A percentile compares a stretch with the other conserved stretches of the same genome.
These are phyloP conservation scores for Trichogramma pretiosum DNA, from an alignment of 1,140 invertebrate genomes.

Conservation along the genomic window DNA sequence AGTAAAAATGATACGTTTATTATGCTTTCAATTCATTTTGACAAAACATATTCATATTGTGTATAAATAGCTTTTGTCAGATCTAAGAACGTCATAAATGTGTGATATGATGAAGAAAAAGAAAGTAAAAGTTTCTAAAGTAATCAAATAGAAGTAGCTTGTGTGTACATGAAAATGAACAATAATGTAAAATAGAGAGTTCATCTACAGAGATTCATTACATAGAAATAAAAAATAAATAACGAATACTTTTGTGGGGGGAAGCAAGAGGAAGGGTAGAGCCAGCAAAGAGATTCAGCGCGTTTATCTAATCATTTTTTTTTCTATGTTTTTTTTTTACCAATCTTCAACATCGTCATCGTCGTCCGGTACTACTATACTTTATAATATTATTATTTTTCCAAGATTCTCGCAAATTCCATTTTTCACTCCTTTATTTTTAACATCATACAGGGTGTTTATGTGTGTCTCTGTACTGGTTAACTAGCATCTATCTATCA, in stretches of 20 bases:
- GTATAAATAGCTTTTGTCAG: conserved; percentile 11
- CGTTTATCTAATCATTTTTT: conserved; percentile 20
- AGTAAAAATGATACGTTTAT: too few species aligned
- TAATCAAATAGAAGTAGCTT: too few species aligned
- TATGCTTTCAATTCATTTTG: conserved; percentile 13
- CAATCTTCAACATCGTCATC: conserved; percentile 10
- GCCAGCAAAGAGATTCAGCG: conserved; percentile 44
- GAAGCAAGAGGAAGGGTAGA: conserved; percentile 48
- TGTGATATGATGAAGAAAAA: conserved; percentile 9
- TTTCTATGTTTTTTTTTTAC: conserved; percentile 9
- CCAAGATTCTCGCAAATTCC: neutral
- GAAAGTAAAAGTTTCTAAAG: conserved; percentile 14
- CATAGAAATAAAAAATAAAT: conserved; percentile 14
- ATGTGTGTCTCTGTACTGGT: too few species aligned
- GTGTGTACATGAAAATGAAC: conserved; percentile 18
- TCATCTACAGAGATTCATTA: conserved; percentile 10
- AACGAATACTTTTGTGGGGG: conserved; percentile 37
- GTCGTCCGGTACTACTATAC: too few species aligned
- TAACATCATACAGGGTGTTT: too few species aligned
- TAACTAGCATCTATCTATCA: too few species aligned
- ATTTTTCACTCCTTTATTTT: too few species aligned
- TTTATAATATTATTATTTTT: neutral
- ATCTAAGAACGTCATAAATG: conserved; percentile 20
- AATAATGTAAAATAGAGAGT: conserved; percentile 13
- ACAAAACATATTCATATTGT: conserved; percentile 4